phyloP scores from a whole-genome alignment of 2,113 vertebrate genomes.

The Plotosus lineatus region DNA sequence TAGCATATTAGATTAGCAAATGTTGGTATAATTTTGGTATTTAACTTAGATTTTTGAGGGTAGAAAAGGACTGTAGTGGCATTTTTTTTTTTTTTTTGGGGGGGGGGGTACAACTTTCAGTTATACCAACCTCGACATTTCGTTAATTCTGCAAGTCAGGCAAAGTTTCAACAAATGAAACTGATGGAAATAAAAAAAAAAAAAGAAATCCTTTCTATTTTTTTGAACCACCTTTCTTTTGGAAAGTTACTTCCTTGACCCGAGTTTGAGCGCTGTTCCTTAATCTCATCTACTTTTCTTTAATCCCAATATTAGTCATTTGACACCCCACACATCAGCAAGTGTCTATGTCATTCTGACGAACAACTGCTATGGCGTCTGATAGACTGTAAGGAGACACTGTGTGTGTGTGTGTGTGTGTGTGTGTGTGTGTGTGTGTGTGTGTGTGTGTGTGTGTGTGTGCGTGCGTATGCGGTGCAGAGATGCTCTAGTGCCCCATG shows the following conservation, averaged over 20 bases:
- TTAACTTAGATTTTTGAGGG: too few relatives aligned
- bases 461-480: constrained; percentile 40
- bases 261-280: background rate
- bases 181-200: background rate
- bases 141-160: background rate
- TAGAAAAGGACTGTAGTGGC: background rate
- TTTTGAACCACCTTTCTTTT: background rate
- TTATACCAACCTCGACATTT: background rate
- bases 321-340: background rate
- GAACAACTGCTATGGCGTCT: background rate
- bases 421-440: constrained; percentile 34
- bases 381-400: background rate
- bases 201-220: background rate
- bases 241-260: background rate
- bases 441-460: constrained; percentile 15
- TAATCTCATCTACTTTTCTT: background rate
- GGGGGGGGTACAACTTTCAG: background rate
- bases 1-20: background rate
- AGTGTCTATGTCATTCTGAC: constrained; percentile 10
- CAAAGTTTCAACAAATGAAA: background rate
- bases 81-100: background rate
- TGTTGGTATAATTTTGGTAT: background rate
- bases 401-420: background rate
- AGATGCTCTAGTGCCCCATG: constrained; percentile 52
- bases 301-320: background rate